A percentile compares a stretch with the other conserved stretches of the same genome.
These are phyloP conservation scores for Lethocerus indicus DNA, from an alignment of 1,140 invertebrate genomes.

Conservation along the genomic window DNA sequence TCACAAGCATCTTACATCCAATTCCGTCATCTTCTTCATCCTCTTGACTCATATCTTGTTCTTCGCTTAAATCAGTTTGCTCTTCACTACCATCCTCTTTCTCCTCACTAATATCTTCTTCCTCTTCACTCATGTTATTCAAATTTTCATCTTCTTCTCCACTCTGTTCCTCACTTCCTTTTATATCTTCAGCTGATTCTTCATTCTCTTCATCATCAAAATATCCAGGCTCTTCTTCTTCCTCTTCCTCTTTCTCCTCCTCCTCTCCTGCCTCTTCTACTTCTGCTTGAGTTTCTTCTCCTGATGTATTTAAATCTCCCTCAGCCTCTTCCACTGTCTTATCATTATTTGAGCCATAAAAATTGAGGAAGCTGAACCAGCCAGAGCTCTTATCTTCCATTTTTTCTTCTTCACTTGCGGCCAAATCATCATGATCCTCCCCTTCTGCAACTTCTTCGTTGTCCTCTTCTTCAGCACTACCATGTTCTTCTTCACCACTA, in stretches of 20 bases:
- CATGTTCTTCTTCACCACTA: slow-evolving; percentile 18
- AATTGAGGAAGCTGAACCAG: too few relatives aligned
- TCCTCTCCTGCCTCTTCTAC: slow-evolving; percentile 9
- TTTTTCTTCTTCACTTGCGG: slow-evolving; percentile 19
- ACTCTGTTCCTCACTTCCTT: slow-evolving; percentile 18
- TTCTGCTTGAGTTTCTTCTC: slow-evolving; percentile 7
- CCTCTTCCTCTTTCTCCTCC: slow-evolving; percentile 6
- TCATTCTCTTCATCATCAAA: slow-evolving; percentile 2
- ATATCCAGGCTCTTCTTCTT: slow-evolving; percentile 8
- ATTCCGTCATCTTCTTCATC: slow-evolving; percentile 6
- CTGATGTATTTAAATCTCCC: slow-evolving; percentile 1
- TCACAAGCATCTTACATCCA: background rate
- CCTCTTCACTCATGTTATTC: slow-evolving; percentile 19
- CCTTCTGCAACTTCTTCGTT: slow-evolving; percentile 6
- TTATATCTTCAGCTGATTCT: slow-evolving; percentile 15
- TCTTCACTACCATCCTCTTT: slow-evolving; percentile 18
- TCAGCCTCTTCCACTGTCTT: slow-evolving; percentile 7
- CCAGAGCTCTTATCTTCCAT: slow-evolving; percentile 15
- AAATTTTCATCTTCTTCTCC: slow-evolving; percentile 18
- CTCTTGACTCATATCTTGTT: slow-evolving; percentile 5
- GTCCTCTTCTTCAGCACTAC: slow-evolving; percentile 18
- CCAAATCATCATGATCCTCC: slow-evolving; percentile 13
- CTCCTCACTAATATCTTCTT: slow-evolving; percentile 19
- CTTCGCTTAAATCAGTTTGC: slow-evolving; percentile 16
- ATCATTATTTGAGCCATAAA: too few relatives aligned